A percentile compares a stretch with the other conserved stretches of the same genome.
phyloP scores from a whole-genome alignment of 2,113 vertebrate species.

The Erpornis zantholeuca region DNA sequence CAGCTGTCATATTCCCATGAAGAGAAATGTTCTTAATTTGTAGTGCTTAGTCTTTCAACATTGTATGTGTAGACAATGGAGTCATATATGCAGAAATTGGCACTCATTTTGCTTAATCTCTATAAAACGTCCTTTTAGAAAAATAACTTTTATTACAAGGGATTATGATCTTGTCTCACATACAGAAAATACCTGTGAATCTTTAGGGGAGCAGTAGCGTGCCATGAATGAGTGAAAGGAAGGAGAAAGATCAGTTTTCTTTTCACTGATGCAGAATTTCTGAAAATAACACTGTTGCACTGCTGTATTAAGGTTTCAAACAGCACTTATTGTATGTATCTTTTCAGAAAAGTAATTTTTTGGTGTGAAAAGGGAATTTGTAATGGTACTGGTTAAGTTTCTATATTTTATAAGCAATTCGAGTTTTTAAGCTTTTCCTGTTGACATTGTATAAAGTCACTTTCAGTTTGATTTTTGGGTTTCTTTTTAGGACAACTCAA shows the following conservation, averaged over 20 bases:
- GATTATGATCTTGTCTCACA: not conserved
- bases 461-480: not conserved
- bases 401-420: conserved; percentile 38
- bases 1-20: not conserved
- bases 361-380: not conserved
- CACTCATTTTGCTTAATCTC: not conserved
- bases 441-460: not conserved
- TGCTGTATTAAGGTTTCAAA: conserved; percentile 24
- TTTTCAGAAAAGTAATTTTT: conserved; percentile 4
- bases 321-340: conserved; percentile 14
- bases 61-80: not conserved
- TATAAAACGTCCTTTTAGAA: not conserved
- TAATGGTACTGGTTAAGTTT: conserved; percentile 19
- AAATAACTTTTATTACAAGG: conserved; percentile 1
- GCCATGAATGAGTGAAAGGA: not conserved
- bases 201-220: not conserved
- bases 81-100: not conserved
- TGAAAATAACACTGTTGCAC: not conserved
- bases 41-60: not conserved
- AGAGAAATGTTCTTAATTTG: not conserved
- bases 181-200: not conserved
- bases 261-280: not conserved
- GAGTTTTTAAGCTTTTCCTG: not conserved
- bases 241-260: not conserved
- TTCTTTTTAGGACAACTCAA: not conserved